Conservation (phyloP, 1,140 invertebrate species). For the Habropoda laboriosa region DNA sequence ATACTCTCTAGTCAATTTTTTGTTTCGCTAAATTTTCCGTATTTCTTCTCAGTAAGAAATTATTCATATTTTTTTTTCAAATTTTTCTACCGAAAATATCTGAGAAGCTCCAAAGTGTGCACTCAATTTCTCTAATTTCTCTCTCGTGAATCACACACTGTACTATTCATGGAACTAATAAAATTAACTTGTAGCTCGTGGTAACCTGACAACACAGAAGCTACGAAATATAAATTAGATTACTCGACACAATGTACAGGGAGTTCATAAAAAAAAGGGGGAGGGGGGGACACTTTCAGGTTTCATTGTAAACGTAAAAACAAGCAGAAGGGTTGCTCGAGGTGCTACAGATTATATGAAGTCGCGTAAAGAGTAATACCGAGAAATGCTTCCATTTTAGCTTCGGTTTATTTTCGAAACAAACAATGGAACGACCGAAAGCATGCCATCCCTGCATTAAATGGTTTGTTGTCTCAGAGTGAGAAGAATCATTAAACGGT, state of each 20-base stretch:
- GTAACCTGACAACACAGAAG: not conserved
- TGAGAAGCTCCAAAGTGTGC: too few relatives aligned
- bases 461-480: conserved; percentile 14
- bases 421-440: not conserved
- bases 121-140: too few relatives aligned
- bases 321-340: conserved; percentile 9
- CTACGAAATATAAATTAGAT: not conserved
- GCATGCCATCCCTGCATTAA: not conserved
- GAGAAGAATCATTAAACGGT: not conserved
- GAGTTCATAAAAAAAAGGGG: conserved; percentile 26
- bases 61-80: too few relatives aligned
- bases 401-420: conserved; percentile 36
- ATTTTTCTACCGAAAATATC: too few relatives aligned
- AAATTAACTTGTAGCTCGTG: not conserved
- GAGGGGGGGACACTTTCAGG: not conserved
- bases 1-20: too few relatives aligned
- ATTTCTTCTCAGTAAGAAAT: too few relatives aligned
- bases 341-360: not conserved
- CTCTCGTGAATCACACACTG: not conserved
- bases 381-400: conserved; percentile 28
- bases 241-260: not conserved
- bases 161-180: not conserved
- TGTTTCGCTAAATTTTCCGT: too few relatives aligned
- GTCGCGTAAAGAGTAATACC: conserved; percentile 1
- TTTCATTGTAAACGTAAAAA: not conserved